Base-by-base conservation (phyloP, 2,797 vertebrate genomes). In the Anniella stebbinsi region DNA sequence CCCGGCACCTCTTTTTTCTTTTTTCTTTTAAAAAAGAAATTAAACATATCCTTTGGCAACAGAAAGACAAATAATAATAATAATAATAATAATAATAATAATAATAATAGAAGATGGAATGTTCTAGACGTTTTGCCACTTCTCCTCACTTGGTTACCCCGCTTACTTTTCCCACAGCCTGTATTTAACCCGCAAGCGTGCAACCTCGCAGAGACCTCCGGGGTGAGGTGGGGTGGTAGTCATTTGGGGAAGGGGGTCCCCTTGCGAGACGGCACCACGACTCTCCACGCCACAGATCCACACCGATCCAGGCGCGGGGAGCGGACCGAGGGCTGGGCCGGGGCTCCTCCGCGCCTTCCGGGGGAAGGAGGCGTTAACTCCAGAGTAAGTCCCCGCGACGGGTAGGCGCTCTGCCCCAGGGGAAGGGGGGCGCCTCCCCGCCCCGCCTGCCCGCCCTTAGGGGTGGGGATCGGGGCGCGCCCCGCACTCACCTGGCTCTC, bases 401-500 rank as follows among this genome's bases (percentile, higher is more conserved):
- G 3, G 69, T 9, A 4, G 72, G 60, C 70, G 72, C 70, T 63
- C 38, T 36, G 18, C 63, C 57, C 72, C 36, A 7, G 48, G 54
- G 36, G 63, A 81, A 63, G 78, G 78, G 80, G 13, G 81, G 78
- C 60, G 38, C 4, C 1, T 41, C 45, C 1, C 38, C 45, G 54
- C 36, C 77, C 69, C 84, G 18, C 67, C n/a, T n/a, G 30, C 78
- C 72, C 70, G 73, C 30, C 21, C 17, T 41, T 18, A 41, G 73
- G 82, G 23, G 73, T 33, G 81, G 80, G 80, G 57, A 30, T 36
- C 30, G 41, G 69, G 87, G 81, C 54, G 70, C 57, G 70, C n/a
- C 73, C 72, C 63, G 36, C 81, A 57, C 91, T 89, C 84, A 0
- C 73, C 87, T n/a, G 90, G 91, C 92, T 89, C 88, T 94, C 91